Evolutionary conservation across 2,797 vertebrate genomes (phyloP), one percentile per base, ranked within the genome.

Genomic region (Phrynocephalus guinanensis): DNA sequence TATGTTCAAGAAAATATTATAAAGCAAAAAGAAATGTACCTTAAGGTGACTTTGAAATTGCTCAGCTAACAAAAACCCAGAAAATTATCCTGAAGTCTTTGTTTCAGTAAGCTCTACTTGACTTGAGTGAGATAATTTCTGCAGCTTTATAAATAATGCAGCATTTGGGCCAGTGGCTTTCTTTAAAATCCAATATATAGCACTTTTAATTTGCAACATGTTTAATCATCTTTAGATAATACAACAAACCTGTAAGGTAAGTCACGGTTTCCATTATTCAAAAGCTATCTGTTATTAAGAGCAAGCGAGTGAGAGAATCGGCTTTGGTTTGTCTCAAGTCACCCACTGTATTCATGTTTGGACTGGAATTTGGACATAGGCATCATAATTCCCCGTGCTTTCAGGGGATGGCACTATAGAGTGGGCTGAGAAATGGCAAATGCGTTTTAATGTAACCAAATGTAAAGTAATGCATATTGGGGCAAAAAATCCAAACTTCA

Each of bases 1-100:
- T 88, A 88, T 56, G 60, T 81, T 88, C 60, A 44, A 52, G 52
- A 60, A 81, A 66, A 75, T 52, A 81, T 85, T 80, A 70, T 44
- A 66, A 68, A 48, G 81, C 76, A 71, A 33, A 84, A 76, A 76
- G 71, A 85, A 88, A 60, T 81, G 38, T 85, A 76, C 26, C 78
- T 82, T 63, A 76, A 85, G 71, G 71, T 85, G 63, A 88, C 30
- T 85, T 81, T 84, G 87, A 72, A 79, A 88, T 84, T 88, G 48
- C 72, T 68, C 68, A 76, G 76, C 79, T 88, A 85, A n/a, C 78
- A 28, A 82, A 76, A 82, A 85, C 26, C 71, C 26, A 67, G 38
- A 76, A 82, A 82, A 82, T 67, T 30, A 85, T 82, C 71, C 71
- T 68, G 79, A 88, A 56, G 15, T 81, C 70, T 76, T 82, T 82